Evolutionary conservation across 2,797 vertebrate genomes (phyloP), one percentile per base, ranked within the genome.

Genomic region (Rhinella marina): DNA sequence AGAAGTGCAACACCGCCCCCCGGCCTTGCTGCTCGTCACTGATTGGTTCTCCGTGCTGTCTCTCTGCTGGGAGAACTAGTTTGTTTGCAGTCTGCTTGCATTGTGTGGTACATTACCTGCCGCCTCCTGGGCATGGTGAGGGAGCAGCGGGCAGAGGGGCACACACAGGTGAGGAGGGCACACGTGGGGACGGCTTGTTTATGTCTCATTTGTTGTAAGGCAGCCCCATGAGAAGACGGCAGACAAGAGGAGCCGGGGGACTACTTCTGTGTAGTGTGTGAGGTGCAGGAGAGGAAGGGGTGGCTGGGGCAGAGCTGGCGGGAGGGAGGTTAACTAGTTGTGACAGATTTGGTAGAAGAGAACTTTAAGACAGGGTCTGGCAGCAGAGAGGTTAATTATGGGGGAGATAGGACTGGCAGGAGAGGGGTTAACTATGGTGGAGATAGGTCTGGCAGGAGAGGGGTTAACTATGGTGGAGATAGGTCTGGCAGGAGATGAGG

Each of bases 41-140:
- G 54, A 88, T 88, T 88, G 87, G 87, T 1, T n/a, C 16, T 21
- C 25, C 11, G 17, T 29, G 13, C 9, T 54, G 84, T 78, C 88
- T 54, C 9, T 75, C 59, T 73, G 59, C 68, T 82, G 84, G 77
- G 84, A 76, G 84, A 83, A 89, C 72, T 89, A 86, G 84, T 83
- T 86, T 86, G 84, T 82, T 86, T 86, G 83, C 70, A 14, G 84
- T 41, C 56, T 16, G 82, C 23, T 59, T 62, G 48, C 70, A 81
- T 82, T 76, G 68, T 85, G 14, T 8, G 19, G 52, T 41, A 17
- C 21, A 14, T 73, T 73, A 88, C 82, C 82, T 56, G 76, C 23
- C 4, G 78, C 25, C 2, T 54, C 16, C 73, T 5, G 56, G 82
- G 7, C 66, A 52, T 79, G 79, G 68, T 41, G 64, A 29, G 68